Base-by-base conservation (phyloP, 2,113 vertebrate genomes). In the Micromys minutus region DNA sequence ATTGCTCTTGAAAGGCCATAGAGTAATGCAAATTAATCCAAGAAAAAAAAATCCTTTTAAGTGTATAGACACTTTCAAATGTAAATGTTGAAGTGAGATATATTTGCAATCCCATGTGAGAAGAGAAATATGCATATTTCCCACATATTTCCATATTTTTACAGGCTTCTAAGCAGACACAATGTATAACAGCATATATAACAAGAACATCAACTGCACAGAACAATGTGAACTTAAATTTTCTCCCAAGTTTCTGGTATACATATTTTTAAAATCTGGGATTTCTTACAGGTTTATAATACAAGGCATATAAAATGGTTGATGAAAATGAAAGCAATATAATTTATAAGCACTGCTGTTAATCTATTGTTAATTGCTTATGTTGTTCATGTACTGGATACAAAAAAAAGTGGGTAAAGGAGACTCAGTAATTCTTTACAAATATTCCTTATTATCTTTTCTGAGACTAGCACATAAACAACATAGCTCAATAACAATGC, bases 1-100 rank as follows among this genome's bases (percentile, higher is more conserved):
- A n/a, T 17, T 89, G 34, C 19, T 76, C 52, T 71, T 42, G 8
- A 34, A 95, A 97, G 55, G 5, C 5, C 7, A 95, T 13, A 95
- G 52, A 87, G 89, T 52, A 83, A 69, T 91, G 81, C 61, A 94
- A 96, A 93, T 77, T 93, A 90, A 88, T 5, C 13, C 19, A 75
- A 71, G 61, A 94, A 95, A 94, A 89, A 63, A 89, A 57, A 19
- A n/a, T 47, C 86, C 0, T 83, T 94, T 92, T 83, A 95, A 63
- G 69, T 74, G 42, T 29, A 93, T 95, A 61, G 61, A 95, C 45
- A 90, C 55, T 69, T 15, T 83, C 2, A 50, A 36, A 55, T 72
- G 45, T 83, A 84, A 92, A 88, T 94, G 85, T 59, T 81, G 34
- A 96, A 69, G 76, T 95, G 94, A 93, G 94, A 79, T 50, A 90